Percentiles rank a stretch among this genome's conserved stretches.
These are phyloP conservation scores for Meda fulgida DNA, from an alignment of 2,797 vertebrate species.

Conservation along the genomic window DNA sequence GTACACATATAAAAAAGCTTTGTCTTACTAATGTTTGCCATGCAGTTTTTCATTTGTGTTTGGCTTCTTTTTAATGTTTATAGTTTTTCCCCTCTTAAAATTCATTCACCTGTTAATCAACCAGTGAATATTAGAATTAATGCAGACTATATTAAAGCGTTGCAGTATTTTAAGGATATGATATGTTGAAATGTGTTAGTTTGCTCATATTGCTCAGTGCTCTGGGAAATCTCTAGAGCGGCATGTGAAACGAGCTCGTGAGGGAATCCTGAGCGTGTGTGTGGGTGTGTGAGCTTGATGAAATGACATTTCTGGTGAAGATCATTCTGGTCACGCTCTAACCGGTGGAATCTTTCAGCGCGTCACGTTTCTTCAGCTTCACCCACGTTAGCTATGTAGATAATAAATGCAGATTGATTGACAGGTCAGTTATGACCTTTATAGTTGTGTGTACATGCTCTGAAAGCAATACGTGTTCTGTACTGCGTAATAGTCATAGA, in stretches of 20 bases:
- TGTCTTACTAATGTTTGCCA: neutral
- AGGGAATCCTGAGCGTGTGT: slow-evolving; percentile 76
- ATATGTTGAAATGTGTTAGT: neutral
- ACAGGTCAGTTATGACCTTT: neutral
- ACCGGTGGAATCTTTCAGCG: neutral
- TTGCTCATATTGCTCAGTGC: neutral
- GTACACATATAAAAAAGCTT: neutral
- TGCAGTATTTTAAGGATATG: neutral
- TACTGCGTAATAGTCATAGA: neutral
- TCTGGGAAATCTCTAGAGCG: slow-evolving; percentile 1
- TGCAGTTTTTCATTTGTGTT: neutral
- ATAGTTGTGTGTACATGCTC: neutral
- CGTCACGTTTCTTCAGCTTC: neutral
- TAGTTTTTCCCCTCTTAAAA: neutral
- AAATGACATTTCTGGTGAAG: slow-evolving; percentile 58
- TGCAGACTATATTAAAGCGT: neutral
- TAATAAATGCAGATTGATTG: neutral
- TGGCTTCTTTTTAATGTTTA: neutral
- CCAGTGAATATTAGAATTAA: neutral
- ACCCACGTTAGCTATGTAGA: neutral
- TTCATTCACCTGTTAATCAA: neutral
- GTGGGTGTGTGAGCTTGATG: slow-evolving; percentile 65
- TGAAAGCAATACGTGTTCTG: neutral
- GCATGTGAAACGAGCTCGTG: slow-evolving; percentile 64
- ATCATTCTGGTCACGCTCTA: slow-evolving; percentile 8